phyloP scores from a whole-genome alignment of 2,113 vertebrate species.

The Eptesicus fuscus region DNA sequence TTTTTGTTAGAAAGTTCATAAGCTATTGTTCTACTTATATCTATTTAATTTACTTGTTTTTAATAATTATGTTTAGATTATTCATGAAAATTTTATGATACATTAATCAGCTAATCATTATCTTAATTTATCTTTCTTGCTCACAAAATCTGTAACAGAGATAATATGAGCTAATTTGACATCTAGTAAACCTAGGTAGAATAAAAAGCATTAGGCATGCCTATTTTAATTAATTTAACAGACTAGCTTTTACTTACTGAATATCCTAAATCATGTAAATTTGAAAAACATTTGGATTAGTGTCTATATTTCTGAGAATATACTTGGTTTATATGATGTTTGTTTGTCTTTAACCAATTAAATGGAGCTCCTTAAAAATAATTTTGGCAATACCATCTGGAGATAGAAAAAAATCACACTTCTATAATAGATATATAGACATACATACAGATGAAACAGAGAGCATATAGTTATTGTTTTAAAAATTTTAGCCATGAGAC shows the following conservation, averaged over 20 bases:
- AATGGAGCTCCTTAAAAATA: background rate
- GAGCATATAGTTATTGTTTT: no score
- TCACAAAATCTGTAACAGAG: background rate
- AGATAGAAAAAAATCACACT: background rate
- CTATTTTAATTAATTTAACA: background rate
- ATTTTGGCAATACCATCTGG: background rate
- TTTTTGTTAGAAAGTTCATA: no score
- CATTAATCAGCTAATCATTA: background rate
- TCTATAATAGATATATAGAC: background rate
- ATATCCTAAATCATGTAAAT: background rate
- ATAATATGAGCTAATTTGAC: background rate
- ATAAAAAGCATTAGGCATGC: background rate
- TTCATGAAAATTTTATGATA: background rate
- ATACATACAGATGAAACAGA: no score
- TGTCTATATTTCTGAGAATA: background rate
- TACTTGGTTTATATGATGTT: background rate
- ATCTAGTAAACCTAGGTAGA: background rate
- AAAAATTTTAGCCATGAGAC: no score
- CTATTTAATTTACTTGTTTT: no score
- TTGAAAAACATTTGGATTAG: background rate
- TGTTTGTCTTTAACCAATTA: background rate
- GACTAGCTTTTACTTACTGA: background rate
- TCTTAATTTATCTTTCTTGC: background rate
- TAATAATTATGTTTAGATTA: no score
- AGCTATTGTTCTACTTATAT: no score